Percentiles rank a stretch among this genome's conserved stretches.
Conservation (phyloP, 2,113 vertebrate genomes). For the Bagarius yarrelli region DNA sequence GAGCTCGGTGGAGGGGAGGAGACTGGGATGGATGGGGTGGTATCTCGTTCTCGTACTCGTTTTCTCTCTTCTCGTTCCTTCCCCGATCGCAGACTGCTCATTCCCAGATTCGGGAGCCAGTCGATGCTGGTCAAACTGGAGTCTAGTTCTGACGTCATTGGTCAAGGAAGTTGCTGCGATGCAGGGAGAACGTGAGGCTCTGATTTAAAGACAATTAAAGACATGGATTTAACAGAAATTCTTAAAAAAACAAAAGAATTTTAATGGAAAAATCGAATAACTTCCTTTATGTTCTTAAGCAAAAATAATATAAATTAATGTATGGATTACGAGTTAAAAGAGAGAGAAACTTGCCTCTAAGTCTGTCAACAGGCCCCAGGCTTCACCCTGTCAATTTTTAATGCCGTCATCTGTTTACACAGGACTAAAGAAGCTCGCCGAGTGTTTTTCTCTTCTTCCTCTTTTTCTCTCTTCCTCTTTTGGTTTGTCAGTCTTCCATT, state of each 20-base stretch:
- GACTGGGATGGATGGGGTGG: slow-evolving; percentile 56
- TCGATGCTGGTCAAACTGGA: slow-evolving; percentile 98
- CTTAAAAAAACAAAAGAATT: background rate
- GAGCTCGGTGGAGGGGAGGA: slow-evolving; percentile 69
- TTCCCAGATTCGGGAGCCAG: slow-evolving; percentile 91
- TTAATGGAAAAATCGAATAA: background rate
- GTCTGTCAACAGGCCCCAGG: slow-evolving; percentile 66
- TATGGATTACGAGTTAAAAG: too few relatives aligned
- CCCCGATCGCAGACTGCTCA: slow-evolving; percentile 83
- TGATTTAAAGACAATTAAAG: background rate
- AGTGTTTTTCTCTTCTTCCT: slow-evolving; percentile 15
- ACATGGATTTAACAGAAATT: background rate
- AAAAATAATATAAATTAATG: background rate
- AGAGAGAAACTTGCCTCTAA: slow-evolving; percentile 58
- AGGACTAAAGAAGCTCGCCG: slow-evolving; percentile 43
- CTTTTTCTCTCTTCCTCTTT: slow-evolving; percentile 40
- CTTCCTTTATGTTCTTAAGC: background rate
- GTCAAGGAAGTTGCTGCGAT: slow-evolving; percentile 49
- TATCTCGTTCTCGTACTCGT: slow-evolving; percentile 75
- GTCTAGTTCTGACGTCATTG: slow-evolving; percentile 91
- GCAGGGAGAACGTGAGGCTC: background rate
- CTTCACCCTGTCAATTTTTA: slow-evolving; percentile 66
- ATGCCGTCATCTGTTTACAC: slow-evolving; percentile 67
- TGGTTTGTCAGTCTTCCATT: slow-evolving; percentile 34
- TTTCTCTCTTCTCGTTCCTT: slow-evolving; percentile 83